Conservation (phyloP, 2,797 vertebrate genomes). For the Gouania willdenowi region DNA sequence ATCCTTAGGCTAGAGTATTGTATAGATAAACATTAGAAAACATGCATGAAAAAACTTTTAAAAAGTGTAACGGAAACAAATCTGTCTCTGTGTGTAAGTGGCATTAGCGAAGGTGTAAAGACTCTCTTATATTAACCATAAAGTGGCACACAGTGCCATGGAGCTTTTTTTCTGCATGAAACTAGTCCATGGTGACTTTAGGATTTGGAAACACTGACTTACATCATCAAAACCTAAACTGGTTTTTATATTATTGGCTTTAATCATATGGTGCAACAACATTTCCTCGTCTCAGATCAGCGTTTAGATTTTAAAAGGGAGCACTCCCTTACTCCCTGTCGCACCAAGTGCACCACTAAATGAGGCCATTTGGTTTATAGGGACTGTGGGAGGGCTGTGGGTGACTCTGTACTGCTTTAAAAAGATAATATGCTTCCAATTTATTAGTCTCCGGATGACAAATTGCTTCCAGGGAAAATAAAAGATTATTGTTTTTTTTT, state of each 20-base stretch:
- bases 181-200: no score
- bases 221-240: constrained; percentile 12
- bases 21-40: no score
- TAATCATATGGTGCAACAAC: constrained; percentile 18
- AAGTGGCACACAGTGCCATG: no score
- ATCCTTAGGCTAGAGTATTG: no score
- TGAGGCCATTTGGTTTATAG: constrained; percentile 79
- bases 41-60: no score
- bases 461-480: constrained; percentile 80
- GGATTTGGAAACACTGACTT: no score
- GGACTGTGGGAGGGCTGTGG: constrained; percentile 75
- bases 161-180: no score
- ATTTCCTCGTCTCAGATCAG: constrained; percentile 15
- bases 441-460: constrained; percentile 81
- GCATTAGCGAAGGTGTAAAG: no score
- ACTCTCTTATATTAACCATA: no score
- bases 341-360: constrained; percentile 70
- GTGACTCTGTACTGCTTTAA: constrained; percentile 77
- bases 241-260: constrained; percentile 16
- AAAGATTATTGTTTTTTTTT: no score
- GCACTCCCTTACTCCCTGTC: constrained; percentile 52
- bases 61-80: no score
- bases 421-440: constrained; percentile 79
- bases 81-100: no score
- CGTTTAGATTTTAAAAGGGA: constrained; percentile 57